Base-by-base conservation (phyloP, 2,888 invertebrate species). In the Tricholauxania praeusta region DNA sequence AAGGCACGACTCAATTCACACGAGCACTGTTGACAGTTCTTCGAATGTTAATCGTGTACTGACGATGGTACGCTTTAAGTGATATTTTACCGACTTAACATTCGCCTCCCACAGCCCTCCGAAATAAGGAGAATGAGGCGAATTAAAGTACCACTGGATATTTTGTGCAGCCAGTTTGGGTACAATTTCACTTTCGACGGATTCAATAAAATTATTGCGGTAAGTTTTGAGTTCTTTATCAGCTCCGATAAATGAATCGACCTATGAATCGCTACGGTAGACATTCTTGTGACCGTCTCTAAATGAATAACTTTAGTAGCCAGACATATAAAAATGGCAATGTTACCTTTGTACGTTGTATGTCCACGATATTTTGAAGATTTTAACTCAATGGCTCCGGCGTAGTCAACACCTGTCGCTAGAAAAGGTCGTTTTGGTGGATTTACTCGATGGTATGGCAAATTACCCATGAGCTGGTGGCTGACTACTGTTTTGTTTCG, bases 381-480 rank as follows among this genome's bases (percentile, higher is more conserved):
- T 22, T 66, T 73, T 12, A 76, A 51, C 60, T 67, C 70, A 2
- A 74, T 72, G 3, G 74, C 63, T 1, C 72, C 73, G 14, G 73
- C 71, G 39, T 64, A 75, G 64, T 77, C 73, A 1, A 75, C 72
- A 0, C 70, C 76, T 1, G 71, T 75, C 15, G 76, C 68, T 4
- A 67, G 49, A 47, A 76, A 73, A 8, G 64, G 64, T 12, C 74
- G 51, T 22, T 32, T n/a, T 12, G 74, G 64, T 12, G 71, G 76
- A 62, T 60, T 74, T 3, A 76, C 52, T 2, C 67, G 47, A 17
- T 68, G 63, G 22, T n/a, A 19, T 3, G 72, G 74, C n/a, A 75
- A 64, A 55, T 71, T 59, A 14, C 75, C 74, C 74, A 76, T 76
- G 3, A 76, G 39, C 60, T 76, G 76, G 19, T 65, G 59, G 12